A percentile compares a stretch with the other conserved stretches of the same genome.
Conservation (phyloP, 2,888 invertebrate species). For the Phlogophora meticulosa region DNA sequence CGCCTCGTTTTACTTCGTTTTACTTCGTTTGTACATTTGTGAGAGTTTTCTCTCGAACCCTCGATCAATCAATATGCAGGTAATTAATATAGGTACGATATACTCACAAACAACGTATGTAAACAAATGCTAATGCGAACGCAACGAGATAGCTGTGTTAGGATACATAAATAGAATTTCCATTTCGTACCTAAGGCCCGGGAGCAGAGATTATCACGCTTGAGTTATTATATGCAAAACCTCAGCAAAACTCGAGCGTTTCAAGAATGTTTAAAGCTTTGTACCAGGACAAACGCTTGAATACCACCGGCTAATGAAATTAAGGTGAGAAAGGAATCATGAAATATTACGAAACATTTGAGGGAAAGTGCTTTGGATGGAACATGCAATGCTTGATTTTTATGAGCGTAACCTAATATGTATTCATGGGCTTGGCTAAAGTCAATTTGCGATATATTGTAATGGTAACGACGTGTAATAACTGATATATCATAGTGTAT, state of each 20-base stretch:
- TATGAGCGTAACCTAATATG: conserved; percentile 19
- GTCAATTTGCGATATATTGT: conserved; percentile 40
- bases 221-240: conserved; percentile 75
- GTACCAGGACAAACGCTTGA: conserved; percentile 63
- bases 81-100: conserved; percentile 52
- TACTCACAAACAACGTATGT: conserved; percentile 42
- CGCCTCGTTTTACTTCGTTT: conserved; percentile 19
- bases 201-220: conserved; percentile 76
- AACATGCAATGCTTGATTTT: conserved; percentile 15
- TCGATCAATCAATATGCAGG: conserved; percentile 52
- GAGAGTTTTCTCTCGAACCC: conserved; percentile 5
- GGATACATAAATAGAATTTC: conserved; percentile 74
- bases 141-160: conserved; percentile 66
- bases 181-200: conserved; percentile 69
- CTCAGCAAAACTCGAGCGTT: conserved; percentile 70
- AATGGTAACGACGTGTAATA: conserved; percentile 34
- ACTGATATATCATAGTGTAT: conserved; percentile 40
- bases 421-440: conserved; percentile 16
- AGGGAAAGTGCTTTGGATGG: conserved; percentile 7
- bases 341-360: conserved; percentile 45
- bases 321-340: conserved; percentile 57
- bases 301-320: conserved; percentile 68
- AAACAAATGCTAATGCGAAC: conserved; percentile 66
- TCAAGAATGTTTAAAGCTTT: conserved; percentile 70
- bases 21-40: conserved; percentile 46